Base-by-base conservation (phyloP, 1,140 invertebrate genomes). In the Dolichoris vasculosae region DNA sequence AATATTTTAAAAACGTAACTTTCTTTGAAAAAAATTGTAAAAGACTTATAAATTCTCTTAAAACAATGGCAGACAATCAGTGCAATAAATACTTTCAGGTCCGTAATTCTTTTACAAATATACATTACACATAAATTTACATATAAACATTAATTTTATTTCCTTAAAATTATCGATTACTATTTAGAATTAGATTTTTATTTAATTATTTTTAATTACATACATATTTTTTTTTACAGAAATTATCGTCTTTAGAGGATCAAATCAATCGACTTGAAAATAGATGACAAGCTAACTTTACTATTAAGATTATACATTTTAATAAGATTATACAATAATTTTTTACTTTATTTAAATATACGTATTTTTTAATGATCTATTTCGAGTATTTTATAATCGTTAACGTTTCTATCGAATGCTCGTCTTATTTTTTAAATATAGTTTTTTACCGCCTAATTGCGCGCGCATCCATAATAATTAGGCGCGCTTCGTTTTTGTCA, bases 141-240 rank as follows among this genome's bases (percentile, higher is more conserved):
- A 32, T 43, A 26, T 40, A n/a, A n/a, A n/a, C n/a, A n/a, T n/a
- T n/a, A n/a, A n/a, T n/a, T n/a, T n/a, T n/a, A n/a, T n/a, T n/a
- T n/a, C n/a, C n/a, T n/a, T n/a, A n/a, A n/a, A n/a, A n/a, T n/a
- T n/a, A n/a, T n/a, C n/a, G n/a, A n/a, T n/a, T n/a, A n/a, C n/a
- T n/a, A n/a, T n/a, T n/a, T n/a, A n/a, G n/a, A n/a, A n/a, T n/a
- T n/a, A n/a, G n/a, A n/a, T n/a, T n/a, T n/a, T n/a, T n/a, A n/a
- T n/a, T n/a, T n/a, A n/a, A n/a, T 26, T 2, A 59, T 26, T 1
- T 59, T 59, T 2, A 59, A 17, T 59, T 7, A 59, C 2, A 26
- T 26, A 7, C 7, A 23, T 43, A 7, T 77, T 26, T 48, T 30
- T 64, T 76, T 80, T 85, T 80, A 11, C 78, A 85, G 84, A 85